phyloP scores from a whole-genome alignment of 2,888 invertebrate species.

The Teleiodes luculella region DNA sequence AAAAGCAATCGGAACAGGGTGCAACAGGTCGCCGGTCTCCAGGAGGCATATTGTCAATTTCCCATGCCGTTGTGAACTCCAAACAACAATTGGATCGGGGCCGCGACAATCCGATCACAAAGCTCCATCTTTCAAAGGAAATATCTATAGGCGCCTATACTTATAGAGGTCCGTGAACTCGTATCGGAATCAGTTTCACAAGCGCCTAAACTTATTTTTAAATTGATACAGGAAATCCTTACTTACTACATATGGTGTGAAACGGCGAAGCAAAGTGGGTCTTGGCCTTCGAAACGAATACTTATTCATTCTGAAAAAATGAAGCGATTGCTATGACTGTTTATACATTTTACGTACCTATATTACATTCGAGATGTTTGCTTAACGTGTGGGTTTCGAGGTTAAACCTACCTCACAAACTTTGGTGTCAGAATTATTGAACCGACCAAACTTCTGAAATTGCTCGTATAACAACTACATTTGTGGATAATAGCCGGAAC shows the following conservation, averaged over 20 bases:
- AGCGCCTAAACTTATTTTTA: not conserved
- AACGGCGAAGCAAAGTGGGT: not conserved
- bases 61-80: slow-evolving; percentile 46
- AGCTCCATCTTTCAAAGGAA: not conserved
- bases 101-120: slow-evolving; percentile 20
- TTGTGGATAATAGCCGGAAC: no score
- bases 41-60: slow-evolving; percentile 54
- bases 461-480: no score
- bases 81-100: slow-evolving; percentile 51
- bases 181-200: not conserved
- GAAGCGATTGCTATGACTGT: no score
- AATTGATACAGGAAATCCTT: not conserved
- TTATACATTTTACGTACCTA: no score
- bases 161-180: no score
- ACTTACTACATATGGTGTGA: no score
- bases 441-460: no score
- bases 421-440: no score
- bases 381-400: no score
- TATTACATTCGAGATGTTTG: no score
- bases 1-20: not conserved
- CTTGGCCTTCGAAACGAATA: no score
- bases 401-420: no score
- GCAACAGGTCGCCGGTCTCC: slow-evolving; percentile 31
- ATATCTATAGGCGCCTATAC: not conserved
- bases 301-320: slow-evolving; percentile 33